Base-by-base conservation (phyloP, 2,113 vertebrate species). In the Dendropsophus ebraccatus region DNA sequence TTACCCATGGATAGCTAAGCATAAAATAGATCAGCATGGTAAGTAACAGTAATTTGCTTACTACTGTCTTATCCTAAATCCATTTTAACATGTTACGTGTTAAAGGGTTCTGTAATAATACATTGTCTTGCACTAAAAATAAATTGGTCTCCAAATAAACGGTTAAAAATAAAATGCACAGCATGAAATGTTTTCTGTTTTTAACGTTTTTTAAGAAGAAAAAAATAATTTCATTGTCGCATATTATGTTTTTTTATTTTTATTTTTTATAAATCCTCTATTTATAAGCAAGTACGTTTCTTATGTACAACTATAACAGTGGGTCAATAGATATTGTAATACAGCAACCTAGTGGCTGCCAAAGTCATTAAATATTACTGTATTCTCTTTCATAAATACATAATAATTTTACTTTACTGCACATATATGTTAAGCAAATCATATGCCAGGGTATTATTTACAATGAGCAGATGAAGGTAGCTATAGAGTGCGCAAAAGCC, bases 281-380 rank as follows among this genome's bases (percentile, higher is more conserved):
- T 81, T 79, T 86, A 86, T 81, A 86, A 80, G 84, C 65, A 73
- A 81, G 85, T 81, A 81, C 81, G 72, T 52, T 91, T 89, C 37
- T 83, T 93, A 93, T 94, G 90, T 94, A 94, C 91, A 94, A 88
- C 32, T 70, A 69, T 92, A 80, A 91, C 90, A 90, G 88, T 93
- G 92, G 91, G 90, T 90, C 93, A 92, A 94, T 89, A 93, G 90
- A 91, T 89, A 90, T 90, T 88, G 89, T 93, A 91, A 90, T 93
- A 89, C 91, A 94, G 94, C 94, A 95, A 92, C 93, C 87, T 47
- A 83, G 67, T 87, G 67, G 94, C 94, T 92, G 94, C 95, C 69
- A 93, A 93, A 91, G 95, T 95, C 92, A 85, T 87, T 54, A 92
- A 93, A 92, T 93, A 93, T 91, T 91, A 93, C 54, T 54, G 78